A percentile compares a stretch with the other conserved stretches of the same genome.
phyloP scores from a whole-genome alignment of 2,888 invertebrate species.

The Mesorhabditis sp. region DNA sequence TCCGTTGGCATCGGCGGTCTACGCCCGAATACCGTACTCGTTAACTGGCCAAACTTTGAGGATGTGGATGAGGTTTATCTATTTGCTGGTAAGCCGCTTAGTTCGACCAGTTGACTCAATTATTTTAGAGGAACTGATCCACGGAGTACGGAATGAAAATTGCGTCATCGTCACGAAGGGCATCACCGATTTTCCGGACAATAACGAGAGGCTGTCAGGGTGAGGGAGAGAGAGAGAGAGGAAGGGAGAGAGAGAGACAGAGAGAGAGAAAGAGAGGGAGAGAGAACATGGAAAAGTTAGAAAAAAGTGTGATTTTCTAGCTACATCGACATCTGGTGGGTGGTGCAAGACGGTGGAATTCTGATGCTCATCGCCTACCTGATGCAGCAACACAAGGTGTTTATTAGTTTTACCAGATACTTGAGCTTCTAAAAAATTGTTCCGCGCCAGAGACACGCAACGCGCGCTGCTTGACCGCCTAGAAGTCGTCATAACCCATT shows the following conservation, averaged over 20 bases:
- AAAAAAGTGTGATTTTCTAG: conserved; percentile 11
- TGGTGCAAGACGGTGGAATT: conserved; percentile 87
- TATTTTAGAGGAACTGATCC: conserved; percentile 59
- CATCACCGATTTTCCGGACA: conserved; percentile 86
- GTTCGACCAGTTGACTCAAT: neutral
- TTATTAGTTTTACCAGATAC: neutral
- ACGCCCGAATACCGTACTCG: conserved; percentile 94
- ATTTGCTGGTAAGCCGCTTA: conserved; percentile 34
- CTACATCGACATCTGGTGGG: conserved; percentile 98
- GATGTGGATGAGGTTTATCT: conserved; percentile 39
- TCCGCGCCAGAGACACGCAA: too few relatives aligned
- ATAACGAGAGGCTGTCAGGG: conserved; percentile 78
- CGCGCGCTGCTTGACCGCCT: too few relatives aligned
- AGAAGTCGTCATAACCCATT: too few relatives aligned
- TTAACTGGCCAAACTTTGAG: conserved; percentile 86
- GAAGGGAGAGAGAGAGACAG: conserved; percentile 78
- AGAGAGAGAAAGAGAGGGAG: conserved; percentile 63
- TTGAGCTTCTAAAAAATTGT: too few relatives aligned
- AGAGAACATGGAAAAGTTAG: conserved; percentile 55
- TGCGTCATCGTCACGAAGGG: conserved; percentile 94
- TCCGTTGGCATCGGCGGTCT: conserved; percentile 92
- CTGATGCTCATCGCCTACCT: conserved; percentile 77
- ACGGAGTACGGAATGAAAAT: conserved; percentile 84
- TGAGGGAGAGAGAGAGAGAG: conserved; percentile 57
- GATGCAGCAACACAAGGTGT: conserved; percentile 77